Percentiles rank a stretch among this genome's conserved stretches.
Conservation (phyloP, 2,113 vertebrate genomes). For the Triplophysa tibetana region DNA sequence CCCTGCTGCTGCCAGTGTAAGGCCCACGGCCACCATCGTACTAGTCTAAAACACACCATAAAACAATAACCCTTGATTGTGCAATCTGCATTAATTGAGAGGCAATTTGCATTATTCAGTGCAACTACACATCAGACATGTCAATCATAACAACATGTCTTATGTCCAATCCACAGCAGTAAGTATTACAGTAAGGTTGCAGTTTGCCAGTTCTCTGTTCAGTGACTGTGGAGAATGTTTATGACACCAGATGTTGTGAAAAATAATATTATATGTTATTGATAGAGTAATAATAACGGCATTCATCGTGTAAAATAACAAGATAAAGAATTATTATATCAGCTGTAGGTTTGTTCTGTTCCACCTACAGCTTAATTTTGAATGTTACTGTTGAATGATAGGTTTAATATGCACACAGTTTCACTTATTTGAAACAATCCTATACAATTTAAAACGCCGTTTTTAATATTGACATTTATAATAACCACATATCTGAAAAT, state of each 20-base stretch:
- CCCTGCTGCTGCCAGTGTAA: slow-evolving; percentile 89
- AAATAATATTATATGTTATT: background rate
- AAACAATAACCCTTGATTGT: slow-evolving; percentile 46
- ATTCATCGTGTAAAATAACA: background rate
- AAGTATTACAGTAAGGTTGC: background rate
- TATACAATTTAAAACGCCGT: too few relatives aligned
- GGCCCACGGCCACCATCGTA: slow-evolving; percentile 86
- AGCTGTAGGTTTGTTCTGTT: background rate
- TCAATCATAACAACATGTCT: background rate
- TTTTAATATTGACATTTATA: background rate
- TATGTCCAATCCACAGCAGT: background rate
- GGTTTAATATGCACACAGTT: background rate
- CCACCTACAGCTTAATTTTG: background rate
- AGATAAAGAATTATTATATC: background rate
- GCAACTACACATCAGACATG: background rate
- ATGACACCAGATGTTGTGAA: too few relatives aligned
- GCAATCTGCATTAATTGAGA: slow-evolving; percentile 34
- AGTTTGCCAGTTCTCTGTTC: background rate
- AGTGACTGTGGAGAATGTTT: too few relatives aligned
- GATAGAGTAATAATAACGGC: background rate
- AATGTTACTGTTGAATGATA: background rate
- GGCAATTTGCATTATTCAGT: slow-evolving; percentile 30
- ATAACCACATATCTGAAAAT: background rate
- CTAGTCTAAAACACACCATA: slow-evolving; percentile 74
- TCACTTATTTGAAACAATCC: background rate